These are phyloP conservation scores for Podocnemis expansa DNA, from an alignment of 2,113 vertebrate species.

Conservation along the genomic window DNA sequence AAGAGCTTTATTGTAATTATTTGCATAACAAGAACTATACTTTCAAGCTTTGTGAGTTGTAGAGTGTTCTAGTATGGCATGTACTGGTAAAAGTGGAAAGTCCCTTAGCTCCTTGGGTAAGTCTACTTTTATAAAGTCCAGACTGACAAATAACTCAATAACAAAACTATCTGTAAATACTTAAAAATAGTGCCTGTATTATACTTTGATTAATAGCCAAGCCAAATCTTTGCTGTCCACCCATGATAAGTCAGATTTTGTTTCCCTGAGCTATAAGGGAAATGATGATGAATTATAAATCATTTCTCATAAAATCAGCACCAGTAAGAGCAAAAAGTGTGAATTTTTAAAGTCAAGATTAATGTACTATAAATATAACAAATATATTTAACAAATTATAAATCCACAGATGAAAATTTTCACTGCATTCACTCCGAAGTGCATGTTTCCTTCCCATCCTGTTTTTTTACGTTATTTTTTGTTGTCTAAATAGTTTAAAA, in stretches of 20 bases:
- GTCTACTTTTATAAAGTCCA: constrained; percentile 17
- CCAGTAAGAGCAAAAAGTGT: constrained; percentile 25
- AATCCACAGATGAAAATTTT: constrained; percentile 4
- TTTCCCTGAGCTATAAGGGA: constrained; percentile 40
- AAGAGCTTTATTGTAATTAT: constrained; percentile 54
- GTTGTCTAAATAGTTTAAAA: constrained; percentile 61
- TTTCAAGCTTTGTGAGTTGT: not conserved
- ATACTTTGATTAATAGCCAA: constrained; percentile 62
- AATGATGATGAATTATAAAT: constrained; percentile 42
- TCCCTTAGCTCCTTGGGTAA: not conserved
- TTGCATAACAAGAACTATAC: constrained; percentile 41
- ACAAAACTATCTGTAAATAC: constrained; percentile 27
- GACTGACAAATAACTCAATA: not conserved
- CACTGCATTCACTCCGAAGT: not conserved
- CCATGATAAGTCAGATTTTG: constrained; percentile 51
- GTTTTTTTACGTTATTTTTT: not conserved
- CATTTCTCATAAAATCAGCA: constrained; percentile 53
- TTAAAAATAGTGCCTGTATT: constrained; percentile 40
- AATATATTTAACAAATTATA: constrained; percentile 9
- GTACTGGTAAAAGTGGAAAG: constrained; percentile 10
- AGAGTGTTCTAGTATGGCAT: not conserved
- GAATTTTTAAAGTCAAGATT: constrained; percentile 16
- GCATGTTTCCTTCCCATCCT: not conserved
- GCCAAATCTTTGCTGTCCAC: constrained; percentile 43
- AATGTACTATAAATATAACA: constrained; percentile 38